phyloP scores from a whole-genome alignment of 2,797 vertebrate genomes.

The Knipowitschia caucasica region DNA sequence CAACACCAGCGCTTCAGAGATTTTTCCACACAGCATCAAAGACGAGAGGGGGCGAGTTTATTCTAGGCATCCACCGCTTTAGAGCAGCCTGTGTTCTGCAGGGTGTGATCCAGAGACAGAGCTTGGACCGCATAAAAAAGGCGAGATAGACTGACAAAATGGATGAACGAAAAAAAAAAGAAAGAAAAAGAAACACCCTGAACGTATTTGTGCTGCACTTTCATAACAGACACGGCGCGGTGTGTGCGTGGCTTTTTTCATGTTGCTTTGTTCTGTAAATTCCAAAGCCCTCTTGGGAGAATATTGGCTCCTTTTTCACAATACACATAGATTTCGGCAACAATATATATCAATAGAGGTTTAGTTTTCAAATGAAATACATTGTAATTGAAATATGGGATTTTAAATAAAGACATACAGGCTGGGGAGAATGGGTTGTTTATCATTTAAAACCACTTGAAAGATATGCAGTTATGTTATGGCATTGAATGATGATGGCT shows the following conservation, averaged over 20 bases:
- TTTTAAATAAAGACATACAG: constrained; percentile 34
- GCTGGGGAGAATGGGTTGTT: constrained; percentile 23
- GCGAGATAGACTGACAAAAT: constrained; percentile 16
- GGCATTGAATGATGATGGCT: constrained; percentile 69
- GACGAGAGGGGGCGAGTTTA: constrained; percentile 50
- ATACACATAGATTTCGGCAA: neutral
- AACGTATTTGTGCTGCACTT: constrained; percentile 7
- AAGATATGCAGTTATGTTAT: constrained; percentile 59
- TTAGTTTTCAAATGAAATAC: neutral
- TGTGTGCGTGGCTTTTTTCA: constrained; percentile 17
- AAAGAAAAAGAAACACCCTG: neutral
- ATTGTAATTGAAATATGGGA: constrained; percentile 14
- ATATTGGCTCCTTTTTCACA: constrained; percentile 18
- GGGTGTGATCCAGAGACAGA: constrained; percentile 82
- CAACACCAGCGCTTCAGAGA: constrained; percentile 32
- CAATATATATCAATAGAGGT: neutral
- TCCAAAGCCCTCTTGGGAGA: constrained; percentile 27
- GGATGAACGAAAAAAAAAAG: constrained; percentile 11
- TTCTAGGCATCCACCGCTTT: constrained; percentile 45
- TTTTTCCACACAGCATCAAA: constrained; percentile 62
- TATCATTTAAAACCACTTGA: constrained; percentile 45
- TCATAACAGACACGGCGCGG: constrained; percentile 35
- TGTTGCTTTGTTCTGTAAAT: constrained; percentile 41
- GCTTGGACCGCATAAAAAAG: constrained; percentile 60
- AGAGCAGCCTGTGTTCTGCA: constrained; percentile 65